These are phyloP conservation scores for Aspidoscelis tigris DNA, from an alignment of 2,113 vertebrate species.

Conservation along the genomic window DNA sequence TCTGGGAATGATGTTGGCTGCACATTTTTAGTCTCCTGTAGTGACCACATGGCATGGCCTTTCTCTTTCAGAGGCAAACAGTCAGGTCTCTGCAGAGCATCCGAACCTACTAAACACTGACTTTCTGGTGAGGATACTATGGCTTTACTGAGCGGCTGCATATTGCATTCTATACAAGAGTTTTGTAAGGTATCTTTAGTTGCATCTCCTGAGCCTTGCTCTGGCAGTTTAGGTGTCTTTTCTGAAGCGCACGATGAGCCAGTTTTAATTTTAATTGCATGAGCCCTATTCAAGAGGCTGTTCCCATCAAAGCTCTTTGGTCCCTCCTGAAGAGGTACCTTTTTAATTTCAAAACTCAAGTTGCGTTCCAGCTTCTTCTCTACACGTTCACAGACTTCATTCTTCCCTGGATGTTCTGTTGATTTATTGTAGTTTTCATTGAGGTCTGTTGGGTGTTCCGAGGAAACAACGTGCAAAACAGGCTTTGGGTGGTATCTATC, in stretches of 20 bases:
- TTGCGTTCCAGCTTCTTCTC: constrained; percentile 88
- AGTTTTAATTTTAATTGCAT: constrained; percentile 88
- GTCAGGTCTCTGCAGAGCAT: constrained; percentile 84
- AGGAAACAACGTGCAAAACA: constrained; percentile 88
- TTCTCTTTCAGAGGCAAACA: constrained; percentile 86
- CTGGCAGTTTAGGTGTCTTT: constrained; percentile 72
- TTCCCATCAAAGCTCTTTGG: constrained; percentile 92
- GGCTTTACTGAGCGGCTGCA: constrained; percentile 58
- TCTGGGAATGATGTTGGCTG: constrained; percentile 56
- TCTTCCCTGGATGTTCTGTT: constrained; percentile 73
- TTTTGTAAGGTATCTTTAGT: constrained; percentile 71
- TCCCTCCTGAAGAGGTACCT: constrained; percentile 92
- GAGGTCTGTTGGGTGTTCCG: constrained; percentile 84
- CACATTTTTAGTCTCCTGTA: constrained; percentile 74
- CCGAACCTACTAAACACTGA: constrained; percentile 62
- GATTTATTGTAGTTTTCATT: constrained; percentile 92
- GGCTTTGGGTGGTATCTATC: constrained; percentile 98
- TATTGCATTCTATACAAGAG: constrained; percentile 69
- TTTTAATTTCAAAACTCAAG: constrained; percentile 96
- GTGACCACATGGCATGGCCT: constrained; percentile 78
- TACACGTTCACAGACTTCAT: constrained; percentile 64
- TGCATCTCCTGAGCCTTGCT: constrained; percentile 82
- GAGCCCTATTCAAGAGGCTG: constrained; percentile 82
- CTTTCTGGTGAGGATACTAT: constrained; percentile 57
- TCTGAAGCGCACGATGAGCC: constrained; percentile 67